These are phyloP conservation scores for Pantherophis guttatus DNA, from an alignment of 2,113 vertebrate genomes.

Conservation along the genomic window DNA sequence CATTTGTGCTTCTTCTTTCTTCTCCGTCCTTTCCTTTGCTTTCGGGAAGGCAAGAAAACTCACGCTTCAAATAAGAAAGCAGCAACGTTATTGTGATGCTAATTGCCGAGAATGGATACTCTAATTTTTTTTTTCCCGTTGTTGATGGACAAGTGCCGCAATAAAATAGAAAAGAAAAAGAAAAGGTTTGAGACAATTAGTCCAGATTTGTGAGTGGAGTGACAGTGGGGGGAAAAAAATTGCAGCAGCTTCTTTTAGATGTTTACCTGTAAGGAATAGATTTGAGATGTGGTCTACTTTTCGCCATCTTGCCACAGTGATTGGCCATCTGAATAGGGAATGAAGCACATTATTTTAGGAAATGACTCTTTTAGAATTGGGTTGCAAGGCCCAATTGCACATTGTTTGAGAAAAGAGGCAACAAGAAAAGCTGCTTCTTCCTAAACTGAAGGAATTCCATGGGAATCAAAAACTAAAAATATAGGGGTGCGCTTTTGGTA, in stretches of 20 bases:
- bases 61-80: not conserved
- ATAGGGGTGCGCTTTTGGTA: too few species aligned
- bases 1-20: constrained; percentile 55
- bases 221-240: not conserved
- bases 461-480: too few species aligned
- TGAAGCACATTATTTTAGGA: not conserved
- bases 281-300: not conserved
- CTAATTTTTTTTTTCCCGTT: not conserved
- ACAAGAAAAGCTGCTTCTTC: too few species aligned
- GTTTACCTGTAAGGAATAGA: not conserved
- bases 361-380: too few species aligned
- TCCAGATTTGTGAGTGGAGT: not conserved
- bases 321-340: not conserved
- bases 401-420: too few species aligned
- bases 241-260: not conserved
- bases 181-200: not conserved
- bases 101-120: not conserved
- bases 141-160: not conserved
- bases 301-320: not conserved
- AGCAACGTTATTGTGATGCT: not conserved
- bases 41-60: constrained; percentile 37
- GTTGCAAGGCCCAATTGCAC: too few species aligned
- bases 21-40: constrained; percentile 59
- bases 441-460: too few species aligned
- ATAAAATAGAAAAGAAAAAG: not conserved